Evolutionary conservation across 2,113 vertebrate genomes (phyloP).

Genomic region (Rousettus leschenaultii): DNA sequence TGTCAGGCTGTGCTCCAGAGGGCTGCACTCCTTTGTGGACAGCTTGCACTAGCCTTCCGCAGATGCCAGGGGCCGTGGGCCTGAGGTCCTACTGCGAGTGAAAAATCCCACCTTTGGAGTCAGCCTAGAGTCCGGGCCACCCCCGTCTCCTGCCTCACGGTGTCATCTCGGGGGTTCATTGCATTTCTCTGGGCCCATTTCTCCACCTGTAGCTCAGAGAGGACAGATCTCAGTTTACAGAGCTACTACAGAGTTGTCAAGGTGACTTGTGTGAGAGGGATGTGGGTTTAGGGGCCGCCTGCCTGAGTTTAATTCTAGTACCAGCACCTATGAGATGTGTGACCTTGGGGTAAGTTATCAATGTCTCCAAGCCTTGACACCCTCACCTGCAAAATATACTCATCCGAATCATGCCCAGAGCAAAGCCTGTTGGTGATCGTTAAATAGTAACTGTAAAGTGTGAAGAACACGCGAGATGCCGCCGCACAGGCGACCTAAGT

Average conservation of each 20-base stretch:
- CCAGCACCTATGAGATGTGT: background rate
- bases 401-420: accelerated
- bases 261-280: background rate
- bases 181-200: background rate
- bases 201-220: background rate
- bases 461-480: background rate
- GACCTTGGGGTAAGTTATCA: background rate
- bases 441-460: background rate
- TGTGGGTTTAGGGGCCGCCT: background rate
- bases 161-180: too few relatives aligned
- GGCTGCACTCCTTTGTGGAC: background rate
- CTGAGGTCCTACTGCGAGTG: too few relatives aligned
- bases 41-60: background rate
- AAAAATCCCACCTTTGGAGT: background rate
- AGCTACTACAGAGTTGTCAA: background rate
- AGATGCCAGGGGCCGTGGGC: background rate
- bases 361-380: too few relatives aligned
- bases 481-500: background rate
- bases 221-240: too few relatives aligned
- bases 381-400: background rate
- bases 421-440: background rate
- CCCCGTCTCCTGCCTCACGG: too few relatives aligned
- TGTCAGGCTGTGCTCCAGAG: background rate
- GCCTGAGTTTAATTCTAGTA: background rate
- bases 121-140: background rate